phyloP scores from a whole-genome alignment of 2,113 vertebrate genomes.

The Raja brachyura region DNA sequence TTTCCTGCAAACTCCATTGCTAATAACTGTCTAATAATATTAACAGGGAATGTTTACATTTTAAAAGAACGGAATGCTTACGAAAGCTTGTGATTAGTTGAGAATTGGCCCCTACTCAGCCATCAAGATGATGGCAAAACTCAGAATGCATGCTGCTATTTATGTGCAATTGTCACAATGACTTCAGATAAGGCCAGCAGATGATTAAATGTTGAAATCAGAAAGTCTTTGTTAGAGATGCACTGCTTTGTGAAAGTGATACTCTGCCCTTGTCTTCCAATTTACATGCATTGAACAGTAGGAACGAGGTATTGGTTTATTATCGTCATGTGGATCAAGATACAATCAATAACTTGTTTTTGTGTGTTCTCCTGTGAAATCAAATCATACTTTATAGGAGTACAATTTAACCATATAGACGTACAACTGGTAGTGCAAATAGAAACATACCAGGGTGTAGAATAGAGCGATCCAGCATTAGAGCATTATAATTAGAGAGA shows the following conservation, averaged over 20 bases:
- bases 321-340: no score
- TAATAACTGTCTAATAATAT: neutral
- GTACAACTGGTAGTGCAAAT: no score
- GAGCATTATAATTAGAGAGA: no score
- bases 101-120: neutral
- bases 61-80: neutral
- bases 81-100: neutral
- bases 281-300: neutral
- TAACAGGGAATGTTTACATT: conserved; percentile 11
- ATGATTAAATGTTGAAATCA: neutral
- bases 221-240: neutral
- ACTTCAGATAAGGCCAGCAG: neutral
- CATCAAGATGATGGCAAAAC: neutral
- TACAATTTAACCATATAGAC: no score
- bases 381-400: no score
- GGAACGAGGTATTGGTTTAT: no score
- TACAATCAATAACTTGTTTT: no score
- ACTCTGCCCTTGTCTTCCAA: neutral
- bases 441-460: no score
- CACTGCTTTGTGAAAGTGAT: neutral
- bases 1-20: conserved; percentile 18
- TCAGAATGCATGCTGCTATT: neutral
- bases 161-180: neutral
- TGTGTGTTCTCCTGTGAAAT: no score
- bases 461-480: no score